Evolutionary conservation across 2,113 vertebrate genomes (phyloP).

Genomic region (Cervus canadensis): DNA sequence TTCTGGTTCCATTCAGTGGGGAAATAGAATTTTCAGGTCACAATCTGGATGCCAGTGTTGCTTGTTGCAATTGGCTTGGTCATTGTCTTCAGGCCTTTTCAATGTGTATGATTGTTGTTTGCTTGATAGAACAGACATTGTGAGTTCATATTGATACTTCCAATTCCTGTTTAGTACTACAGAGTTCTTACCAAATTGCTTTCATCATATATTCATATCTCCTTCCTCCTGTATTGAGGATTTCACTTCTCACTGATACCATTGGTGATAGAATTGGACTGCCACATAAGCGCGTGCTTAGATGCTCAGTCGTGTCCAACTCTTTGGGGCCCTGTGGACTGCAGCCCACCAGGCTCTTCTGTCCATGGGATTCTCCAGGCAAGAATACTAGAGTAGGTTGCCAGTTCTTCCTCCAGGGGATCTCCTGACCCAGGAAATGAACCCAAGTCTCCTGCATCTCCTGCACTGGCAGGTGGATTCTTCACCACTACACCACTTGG

Average conservation of each 20-base stretch:
- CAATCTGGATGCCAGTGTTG: neutral
- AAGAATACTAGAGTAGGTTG: neutral
- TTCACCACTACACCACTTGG: neutral
- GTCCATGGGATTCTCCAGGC: neutral
- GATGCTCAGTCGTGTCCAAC: neutral
- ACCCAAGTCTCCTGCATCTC: neutral
- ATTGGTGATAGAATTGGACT: neutral
- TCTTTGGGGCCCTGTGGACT: neutral
- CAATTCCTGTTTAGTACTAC: neutral
- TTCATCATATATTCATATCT: neutral
- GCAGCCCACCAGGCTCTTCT: neutral
- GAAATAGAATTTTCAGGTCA: neutral
- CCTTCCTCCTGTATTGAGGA: neutral
- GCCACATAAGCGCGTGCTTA: neutral
- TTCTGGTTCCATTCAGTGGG: neutral
- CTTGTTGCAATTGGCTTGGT: neutral
- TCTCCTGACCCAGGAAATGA: neutral
- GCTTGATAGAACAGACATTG: neutral
- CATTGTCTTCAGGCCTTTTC: neutral
- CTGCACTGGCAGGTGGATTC: neutral
- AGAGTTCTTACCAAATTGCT: neutral
- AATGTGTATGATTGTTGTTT: neutral
- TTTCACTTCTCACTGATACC: neutral
- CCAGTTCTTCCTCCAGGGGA: neutral
- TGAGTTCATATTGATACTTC: neutral